Base-by-base conservation (phyloP, 2,888 invertebrate genomes). In the Cerceris ruficornis region DNA sequence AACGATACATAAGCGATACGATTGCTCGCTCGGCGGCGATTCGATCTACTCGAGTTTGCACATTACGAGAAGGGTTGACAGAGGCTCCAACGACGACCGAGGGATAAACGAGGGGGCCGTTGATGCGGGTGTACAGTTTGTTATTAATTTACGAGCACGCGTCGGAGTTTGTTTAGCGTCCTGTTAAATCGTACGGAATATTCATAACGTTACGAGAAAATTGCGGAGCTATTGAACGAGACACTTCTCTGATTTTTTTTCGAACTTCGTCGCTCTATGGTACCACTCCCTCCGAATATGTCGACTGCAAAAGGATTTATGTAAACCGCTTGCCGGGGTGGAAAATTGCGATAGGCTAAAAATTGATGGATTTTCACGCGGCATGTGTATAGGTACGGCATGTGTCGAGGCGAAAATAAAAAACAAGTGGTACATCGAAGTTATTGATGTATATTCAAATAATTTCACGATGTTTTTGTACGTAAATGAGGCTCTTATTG, bases 311-410 rank as follows among this genome's bases (percentile, higher is more conserved):
- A 70, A 80, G 74, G 82, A 82, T 81, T 82, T 82, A 82, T 82
- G 82, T 82, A 82, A 82, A 82, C 82, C 79, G 72, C 69, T 76
- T 76, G 76, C 66, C 60, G 74, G 72, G 64, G 17, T 69, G 70
- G 81, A 75, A 77, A 82, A 82, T 79, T 82, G 77, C 80, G 75
- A 82, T 83, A 80, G 77, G 72, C 74, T 77, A 82, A 81, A 77
- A 81, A 82, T 81, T 82, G 80, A 82, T 81, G 77, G 77, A 77
- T 80, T 77, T 80, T 72, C 64, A 69, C 69, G 70, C 66, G 68
- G 28, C 50, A 50, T 28, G 14, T 64, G 39, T 66, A 8, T 8
- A 46, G 8, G 46, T 8, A 11, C 8, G 6, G 7, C 5, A 58
- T 14, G 54, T 17, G 28, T 13, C 57, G 49, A 15, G 52, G 49